Conservation (phyloP, 2,797 vertebrate species). For the Eutrigla gurnardus region DNA sequence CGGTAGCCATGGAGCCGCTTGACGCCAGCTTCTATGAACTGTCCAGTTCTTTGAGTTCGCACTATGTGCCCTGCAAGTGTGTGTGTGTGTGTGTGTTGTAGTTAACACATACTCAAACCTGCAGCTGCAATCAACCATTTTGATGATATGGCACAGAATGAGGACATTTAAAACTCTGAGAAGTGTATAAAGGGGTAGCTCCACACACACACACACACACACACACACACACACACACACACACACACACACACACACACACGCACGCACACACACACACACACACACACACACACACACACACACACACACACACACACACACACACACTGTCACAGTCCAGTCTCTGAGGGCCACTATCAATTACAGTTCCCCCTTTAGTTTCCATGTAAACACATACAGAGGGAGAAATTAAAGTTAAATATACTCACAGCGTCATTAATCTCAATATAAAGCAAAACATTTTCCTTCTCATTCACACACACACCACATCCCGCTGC, state of each 20-base stretch:
- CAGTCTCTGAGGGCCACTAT: conserved; percentile 40
- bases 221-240: conserved; percentile 5
- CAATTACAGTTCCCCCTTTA: conserved; percentile 44
- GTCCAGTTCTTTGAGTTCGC: too few species aligned
- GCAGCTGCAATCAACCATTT: conserved; percentile 20
- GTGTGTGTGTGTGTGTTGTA: conserved; percentile 4
- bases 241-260: conserved; percentile 1
- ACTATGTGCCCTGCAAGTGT: neutral
- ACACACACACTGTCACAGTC: neutral
- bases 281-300: neutral
- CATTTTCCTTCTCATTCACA: neutral
- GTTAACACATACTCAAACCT: conserved; percentile 12
- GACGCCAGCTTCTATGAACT: neutral
- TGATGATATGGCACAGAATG: conserved; percentile 3
- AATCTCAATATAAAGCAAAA: conserved; percentile 13
- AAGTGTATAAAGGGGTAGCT: neutral
- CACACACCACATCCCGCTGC: neutral
- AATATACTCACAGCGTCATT: conserved; percentile 43
- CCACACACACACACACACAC: neutral
- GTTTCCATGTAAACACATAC: conserved; percentile 68
- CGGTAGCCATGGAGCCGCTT: conserved; percentile 36
- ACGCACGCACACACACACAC: conserved; percentile 5
- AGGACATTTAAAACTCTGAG: conserved; percentile 1
- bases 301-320: neutral
- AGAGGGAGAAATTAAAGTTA: conserved; percentile 47